phyloP scores from a whole-genome alignment of 2,888 invertebrate species.

The Pammene aurita region DNA sequence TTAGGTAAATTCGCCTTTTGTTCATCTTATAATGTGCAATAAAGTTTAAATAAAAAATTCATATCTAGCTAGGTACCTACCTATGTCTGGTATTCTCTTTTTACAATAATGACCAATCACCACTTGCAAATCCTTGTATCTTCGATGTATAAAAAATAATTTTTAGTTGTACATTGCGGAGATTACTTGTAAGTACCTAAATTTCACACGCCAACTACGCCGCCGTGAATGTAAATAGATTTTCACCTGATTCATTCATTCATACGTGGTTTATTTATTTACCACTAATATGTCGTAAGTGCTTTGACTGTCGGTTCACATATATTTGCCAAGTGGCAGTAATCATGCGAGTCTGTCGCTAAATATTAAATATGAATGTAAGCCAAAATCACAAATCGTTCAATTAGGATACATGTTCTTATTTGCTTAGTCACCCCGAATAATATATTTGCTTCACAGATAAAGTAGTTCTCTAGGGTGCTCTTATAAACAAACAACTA shows the following conservation, averaged over 20 bases:
- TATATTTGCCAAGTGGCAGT: constrained; percentile 55
- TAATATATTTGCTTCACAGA: too few species aligned
- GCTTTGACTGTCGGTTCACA: constrained; percentile 39
- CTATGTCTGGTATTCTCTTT: too few species aligned
- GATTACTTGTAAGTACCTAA: not conserved
- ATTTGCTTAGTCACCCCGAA: constrained; percentile 30
- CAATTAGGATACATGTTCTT: constrained; percentile 35
- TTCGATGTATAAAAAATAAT: too few species aligned
- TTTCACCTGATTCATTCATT: constrained; percentile 17
- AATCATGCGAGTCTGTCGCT: constrained; percentile 52
- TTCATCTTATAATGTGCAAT: too few species aligned
- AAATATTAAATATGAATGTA: constrained; percentile 46
- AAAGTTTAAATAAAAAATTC: too few species aligned
- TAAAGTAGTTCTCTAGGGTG: too few species aligned
- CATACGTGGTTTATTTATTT: constrained; percentile 14
- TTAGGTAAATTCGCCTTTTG: too few species aligned
- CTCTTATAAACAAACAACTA: constrained; percentile 41
- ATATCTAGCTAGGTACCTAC: too few species aligned
- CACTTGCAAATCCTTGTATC: too few species aligned
- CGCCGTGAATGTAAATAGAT: not conserved
- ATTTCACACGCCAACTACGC: not conserved
- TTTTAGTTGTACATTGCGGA: not conserved
- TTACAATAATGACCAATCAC: too few species aligned
- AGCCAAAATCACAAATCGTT: constrained; percentile 52
- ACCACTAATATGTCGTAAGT: constrained; percentile 13